Evolutionary conservation across 1,140 invertebrate species (phyloP).

Genomic region (Drosophila leontia): DNA sequence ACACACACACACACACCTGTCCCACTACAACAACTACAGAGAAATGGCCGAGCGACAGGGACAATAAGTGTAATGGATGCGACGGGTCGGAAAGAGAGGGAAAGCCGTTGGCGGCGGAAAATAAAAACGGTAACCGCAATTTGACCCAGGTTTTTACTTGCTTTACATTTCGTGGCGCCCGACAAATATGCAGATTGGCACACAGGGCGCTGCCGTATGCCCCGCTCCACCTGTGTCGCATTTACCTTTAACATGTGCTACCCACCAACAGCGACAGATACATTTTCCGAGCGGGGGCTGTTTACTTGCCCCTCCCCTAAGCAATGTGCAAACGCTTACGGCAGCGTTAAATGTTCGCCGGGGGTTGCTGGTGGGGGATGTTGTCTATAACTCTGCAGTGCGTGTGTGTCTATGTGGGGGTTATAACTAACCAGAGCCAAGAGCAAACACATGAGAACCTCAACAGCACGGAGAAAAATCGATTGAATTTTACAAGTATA

Average conservation of each 20-base stretch:
- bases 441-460: slow-evolving; percentile 48
- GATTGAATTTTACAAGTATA: background rate
- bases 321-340: slow-evolving; percentile 48
- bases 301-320: slow-evolving; percentile 17
- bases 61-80: slow-evolving; percentile 45
- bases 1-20: slow-evolving; percentile 23
- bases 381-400: slow-evolving; percentile 24
- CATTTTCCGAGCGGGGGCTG: slow-evolving; percentile 31
- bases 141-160: slow-evolving; percentile 77
- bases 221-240: slow-evolving; percentile 42
- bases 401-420: slow-evolving; percentile 11
- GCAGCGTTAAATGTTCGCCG: slow-evolving; percentile 66
- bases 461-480: slow-evolving; percentile 18
- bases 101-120: slow-evolving; percentile 32
- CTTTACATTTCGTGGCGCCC: slow-evolving; percentile 72
- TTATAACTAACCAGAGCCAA: slow-evolving; percentile 57
- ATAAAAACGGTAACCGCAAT: slow-evolving; percentile 75
- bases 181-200: slow-evolving; percentile 81
- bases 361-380: slow-evolving; percentile 21
- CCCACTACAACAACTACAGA: slow-evolving; percentile 15
- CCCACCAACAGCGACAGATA: slow-evolving; percentile 46
- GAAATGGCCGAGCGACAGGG: slow-evolving; percentile 21
- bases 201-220: slow-evolving; percentile 1
- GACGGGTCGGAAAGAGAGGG: slow-evolving; percentile 16
- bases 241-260: slow-evolving; percentile 76